Base-by-base conservation (phyloP, 2,888 invertebrate genomes). In the Lymantria dispar region DNA sequence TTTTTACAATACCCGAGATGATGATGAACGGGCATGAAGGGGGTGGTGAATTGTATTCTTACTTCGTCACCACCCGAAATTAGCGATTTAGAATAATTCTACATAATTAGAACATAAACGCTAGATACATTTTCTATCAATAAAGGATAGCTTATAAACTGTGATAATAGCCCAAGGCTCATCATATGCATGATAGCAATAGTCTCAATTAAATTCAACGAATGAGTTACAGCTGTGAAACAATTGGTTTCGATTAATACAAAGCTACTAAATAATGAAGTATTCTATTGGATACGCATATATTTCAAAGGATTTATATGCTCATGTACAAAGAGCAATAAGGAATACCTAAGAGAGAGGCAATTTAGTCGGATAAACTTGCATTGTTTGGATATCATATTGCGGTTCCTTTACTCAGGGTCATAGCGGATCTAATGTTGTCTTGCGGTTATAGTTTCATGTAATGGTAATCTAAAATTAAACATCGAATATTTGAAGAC, bases 221-320 rank as follows among this genome's bases (percentile, higher is more conserved):
- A 68, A 81, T 84, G 85, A 88, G 71, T 88, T 89, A 90, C 80
- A 70, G 82, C 77, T 47, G 67, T 72, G 76, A 83, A 89, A 88
- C 90, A 89, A 90, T 89, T 85, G 88, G 81, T 82, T 86, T 87
- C 85, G 80, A 88, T 88, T 88, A 87, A 83, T 80, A 80, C 81
- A 80, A 80, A 75, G 82, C 81, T 83, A 80, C 83, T 79, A 83
- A 80, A 80, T 83, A 77, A 83, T 83, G 85, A 81, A 80, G 65
- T 78, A 82, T 80, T 77, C 68, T 73, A 72, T 60, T 50, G 46
- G 58, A 64, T 62, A 62, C 54, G 56, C 53, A 70, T 66, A 60
- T 52, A 58, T 58, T 62, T 52, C 52, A 56, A 53, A 44, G 59
- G 60, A 62, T 62, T 62, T 64, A 66, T 69, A 56, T 58, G 58